Conservation (phyloP, 2,797 vertebrate genomes). For the Paratrypauchen microcephalus region DNA sequence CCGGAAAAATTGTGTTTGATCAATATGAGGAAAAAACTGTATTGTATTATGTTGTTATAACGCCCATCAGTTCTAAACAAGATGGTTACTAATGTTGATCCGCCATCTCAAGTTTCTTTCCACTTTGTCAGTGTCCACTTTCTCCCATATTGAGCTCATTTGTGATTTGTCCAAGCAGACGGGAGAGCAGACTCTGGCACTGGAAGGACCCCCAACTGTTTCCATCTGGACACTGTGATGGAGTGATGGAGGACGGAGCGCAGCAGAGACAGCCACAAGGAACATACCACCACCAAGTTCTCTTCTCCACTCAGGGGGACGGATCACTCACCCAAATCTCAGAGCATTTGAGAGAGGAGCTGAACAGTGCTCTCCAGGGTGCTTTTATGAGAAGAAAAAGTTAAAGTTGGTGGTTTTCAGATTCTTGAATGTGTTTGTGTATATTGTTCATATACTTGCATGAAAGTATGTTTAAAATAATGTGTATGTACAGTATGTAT, state of each 20-base stretch:
- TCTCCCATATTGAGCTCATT: constrained; percentile 52
- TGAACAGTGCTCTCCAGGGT: not conserved
- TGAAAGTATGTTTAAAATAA: no score
- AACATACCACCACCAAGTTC: constrained; percentile 8
- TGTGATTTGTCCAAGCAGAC: constrained; percentile 59
- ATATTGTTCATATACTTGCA: no score
- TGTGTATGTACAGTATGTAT: no score
- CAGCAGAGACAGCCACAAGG: constrained; percentile 11
- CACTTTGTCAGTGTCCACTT: constrained; percentile 32
- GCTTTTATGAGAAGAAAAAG: not conserved
- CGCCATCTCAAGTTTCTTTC: constrained; percentile 22
- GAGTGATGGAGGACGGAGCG: constrained; percentile 40
- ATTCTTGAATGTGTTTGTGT: no score
- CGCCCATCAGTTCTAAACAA: not conserved
- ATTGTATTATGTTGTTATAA: no score
- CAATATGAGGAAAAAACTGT: no score
- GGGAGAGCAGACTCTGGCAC: constrained; percentile 56
- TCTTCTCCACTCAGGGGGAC: constrained; percentile 11
- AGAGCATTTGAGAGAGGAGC: not conserved
- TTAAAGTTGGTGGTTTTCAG: not conserved
- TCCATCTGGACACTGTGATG: constrained; percentile 69
- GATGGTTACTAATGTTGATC: not conserved
- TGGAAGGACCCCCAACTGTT: constrained; percentile 52
- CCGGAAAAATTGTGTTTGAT: not conserved
- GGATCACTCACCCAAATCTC: no score